phyloP scores from a whole-genome alignment of 2,113 vertebrate genomes.

The Calypte anna region DNA sequence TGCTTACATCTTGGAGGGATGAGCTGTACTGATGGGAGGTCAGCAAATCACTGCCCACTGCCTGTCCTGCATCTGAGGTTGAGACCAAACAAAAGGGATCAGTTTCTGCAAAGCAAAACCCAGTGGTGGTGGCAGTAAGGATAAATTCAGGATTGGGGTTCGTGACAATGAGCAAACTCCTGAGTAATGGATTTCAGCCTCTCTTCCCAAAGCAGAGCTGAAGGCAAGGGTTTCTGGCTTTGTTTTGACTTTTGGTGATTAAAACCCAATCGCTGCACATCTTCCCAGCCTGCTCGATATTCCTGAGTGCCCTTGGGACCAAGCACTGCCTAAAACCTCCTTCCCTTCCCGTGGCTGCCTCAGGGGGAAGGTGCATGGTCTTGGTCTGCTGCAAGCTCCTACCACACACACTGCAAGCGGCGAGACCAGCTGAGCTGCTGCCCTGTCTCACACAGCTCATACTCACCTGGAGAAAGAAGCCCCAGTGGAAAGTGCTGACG shows the following conservation, averaged over 20 bases:
- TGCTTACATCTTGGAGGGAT: background rate
- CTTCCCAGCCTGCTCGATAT: background rate
- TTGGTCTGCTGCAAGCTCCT: slow-evolving; percentile 70
- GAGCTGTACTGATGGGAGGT: background rate
- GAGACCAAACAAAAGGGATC: background rate
- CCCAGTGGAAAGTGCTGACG: slow-evolving; percentile 88
- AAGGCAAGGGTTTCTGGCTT: background rate
- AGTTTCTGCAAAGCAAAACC: background rate
- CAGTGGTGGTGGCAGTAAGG: background rate
- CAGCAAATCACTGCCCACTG: background rate
- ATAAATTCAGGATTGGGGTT: background rate
- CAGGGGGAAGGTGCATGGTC: background rate
- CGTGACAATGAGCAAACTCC: background rate
- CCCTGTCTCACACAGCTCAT: slow-evolving; percentile 70
- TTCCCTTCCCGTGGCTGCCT: background rate
- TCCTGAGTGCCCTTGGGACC: background rate
- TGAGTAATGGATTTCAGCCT: background rate
- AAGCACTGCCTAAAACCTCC: background rate
- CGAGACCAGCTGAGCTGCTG: slow-evolving; percentile 61
- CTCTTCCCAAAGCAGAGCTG: background rate
- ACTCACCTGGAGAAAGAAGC: slow-evolving; percentile 97
- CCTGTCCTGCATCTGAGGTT: background rate
- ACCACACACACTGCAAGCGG: slow-evolving; percentile 72
- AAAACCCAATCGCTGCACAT: background rate
- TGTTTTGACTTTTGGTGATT: background rate